These are phyloP conservation scores for Drosophila neoperkinsi DNA, from an alignment of 2,888 invertebrate genomes.

Conservation along the genomic window DNA sequence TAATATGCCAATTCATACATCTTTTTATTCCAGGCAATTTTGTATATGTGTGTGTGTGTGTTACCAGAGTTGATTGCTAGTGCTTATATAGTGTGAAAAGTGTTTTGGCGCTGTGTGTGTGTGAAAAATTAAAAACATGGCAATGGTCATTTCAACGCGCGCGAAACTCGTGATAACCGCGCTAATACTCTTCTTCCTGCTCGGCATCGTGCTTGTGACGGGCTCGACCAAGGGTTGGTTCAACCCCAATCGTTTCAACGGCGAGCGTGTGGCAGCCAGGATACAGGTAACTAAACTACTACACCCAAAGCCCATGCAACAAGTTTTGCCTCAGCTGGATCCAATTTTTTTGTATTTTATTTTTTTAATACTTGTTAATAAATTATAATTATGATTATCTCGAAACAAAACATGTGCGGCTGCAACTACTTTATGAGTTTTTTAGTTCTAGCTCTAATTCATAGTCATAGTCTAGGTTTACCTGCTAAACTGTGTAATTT, in stretches of 20 bases:
- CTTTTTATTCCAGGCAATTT: conserved; percentile 61
- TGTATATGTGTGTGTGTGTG: background rate
- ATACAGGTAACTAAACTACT: conserved; percentile 86
- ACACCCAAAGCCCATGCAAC: conserved; percentile 36
- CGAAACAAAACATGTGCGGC: background rate
- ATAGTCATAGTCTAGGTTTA: conserved; percentile 6
- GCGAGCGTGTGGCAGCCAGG: conserved; percentile 87
- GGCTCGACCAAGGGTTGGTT: conserved; percentile 89
- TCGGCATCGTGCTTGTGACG: conserved; percentile 87
- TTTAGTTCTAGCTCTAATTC: background rate
- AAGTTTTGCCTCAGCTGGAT: conserved; percentile 36
- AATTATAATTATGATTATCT: conserved; percentile 62
- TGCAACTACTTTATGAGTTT: conserved; percentile 27
- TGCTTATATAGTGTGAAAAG: conserved; percentile 34
- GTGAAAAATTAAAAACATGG: conserved; percentile 85
- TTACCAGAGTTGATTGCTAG: conserved; percentile 33
- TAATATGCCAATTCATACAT: conserved; percentile 69
- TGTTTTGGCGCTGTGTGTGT: conserved; percentile 48
- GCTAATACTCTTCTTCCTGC: conserved; percentile 87
- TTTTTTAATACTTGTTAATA: conserved; percentile 57
- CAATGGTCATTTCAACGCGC: conserved; percentile 89
- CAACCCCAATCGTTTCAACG: conserved; percentile 86
- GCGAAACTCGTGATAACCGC: conserved; percentile 88
- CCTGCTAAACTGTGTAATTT: conserved; percentile 47
- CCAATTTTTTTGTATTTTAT: background rate